phyloP scores from a whole-genome alignment of 1,140 invertebrate genomes.

The Nautilus pompilius region DNA sequence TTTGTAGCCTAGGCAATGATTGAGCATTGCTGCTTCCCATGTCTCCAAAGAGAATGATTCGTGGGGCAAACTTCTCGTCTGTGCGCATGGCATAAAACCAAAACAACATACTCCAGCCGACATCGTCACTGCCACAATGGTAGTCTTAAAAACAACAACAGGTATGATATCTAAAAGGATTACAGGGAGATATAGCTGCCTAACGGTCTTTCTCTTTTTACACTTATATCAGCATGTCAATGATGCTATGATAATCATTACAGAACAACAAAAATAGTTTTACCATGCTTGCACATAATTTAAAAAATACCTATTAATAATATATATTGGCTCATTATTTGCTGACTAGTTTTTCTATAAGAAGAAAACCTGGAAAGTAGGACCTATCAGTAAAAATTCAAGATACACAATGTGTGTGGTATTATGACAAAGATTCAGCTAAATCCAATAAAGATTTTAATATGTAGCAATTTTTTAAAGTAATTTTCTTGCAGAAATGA shows the following conservation, averaged over 20 bases:
- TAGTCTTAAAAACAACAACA: conserved; percentile 32
- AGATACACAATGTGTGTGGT: not conserved
- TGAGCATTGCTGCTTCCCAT: conserved; percentile 85
- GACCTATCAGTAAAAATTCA: not conserved
- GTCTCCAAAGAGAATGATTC: conserved; percentile 84
- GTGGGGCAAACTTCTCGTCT: conserved; percentile 69
- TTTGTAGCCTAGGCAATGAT: conserved; percentile 75
- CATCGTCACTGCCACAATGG: conserved; percentile 29
- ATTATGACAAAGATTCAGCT: not conserved
- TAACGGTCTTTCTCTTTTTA: not conserved
- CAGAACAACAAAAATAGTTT: not conserved
- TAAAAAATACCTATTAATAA: not conserved
- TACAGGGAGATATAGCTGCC: not conserved
- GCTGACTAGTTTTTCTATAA: not conserved
- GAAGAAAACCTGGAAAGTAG: not conserved
- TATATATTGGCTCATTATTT: not conserved
- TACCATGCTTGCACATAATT: not conserved
- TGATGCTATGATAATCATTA: not conserved
- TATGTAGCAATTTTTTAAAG: not conserved
- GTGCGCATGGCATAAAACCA: conserved; percentile 31
- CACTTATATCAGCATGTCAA: not conserved
- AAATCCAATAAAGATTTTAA: not conserved
- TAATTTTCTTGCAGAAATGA: no score
- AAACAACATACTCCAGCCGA: conserved; percentile 27
- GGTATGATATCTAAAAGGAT: no score